Evolutionary conservation across 2,113 vertebrate species (phyloP), one percentile per base, ranked within the genome.

Genomic region (Corythoichthys haematopterus): DNA sequence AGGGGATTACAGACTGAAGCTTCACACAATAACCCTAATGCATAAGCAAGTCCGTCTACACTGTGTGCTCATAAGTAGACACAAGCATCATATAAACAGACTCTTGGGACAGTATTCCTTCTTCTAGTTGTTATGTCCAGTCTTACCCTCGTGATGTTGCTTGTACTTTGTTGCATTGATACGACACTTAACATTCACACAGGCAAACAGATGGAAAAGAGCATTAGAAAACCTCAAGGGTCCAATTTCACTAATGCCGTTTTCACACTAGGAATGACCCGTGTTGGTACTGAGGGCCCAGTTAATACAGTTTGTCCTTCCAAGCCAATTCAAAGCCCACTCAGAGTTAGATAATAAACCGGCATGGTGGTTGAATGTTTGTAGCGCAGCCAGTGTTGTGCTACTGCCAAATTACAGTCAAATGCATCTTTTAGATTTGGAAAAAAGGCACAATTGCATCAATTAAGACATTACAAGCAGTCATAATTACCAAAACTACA

Each of bases 1-100:
- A 90, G 82, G 65, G 88, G 90, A 91, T 91, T 91, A 91, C 82
- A 77, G 72, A 84, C 80, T 76, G 77, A 79, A 80, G 84, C 80
- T 87, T 87, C 85, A 82, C 86, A 91, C 88, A 90, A 87, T 90
- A 88, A 86, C 80, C 72, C 83, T 78, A 89, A 86, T 85, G 82
- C 84, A 80, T 72, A 67, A 28, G 60, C 69, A 65, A 60, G 50
- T 68, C 59, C 36, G 58, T 64, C 3, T 75, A 75, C 36, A 13
- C 12, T 14, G 5, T 57, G 14, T 45, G 68, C 48, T 37, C 71
- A 63, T 48, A 33, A 48, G 73, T 51, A 68, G 59, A 59, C 38
- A n/a, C 47, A 20, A 36, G 6, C 62, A 56, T 77, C 66, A 80
- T 46, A 80, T 57, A 72, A 65, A 79, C 65, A 55, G 20, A 12